Conservation (phyloP, 1,140 invertebrate genomes). For the Hylyphantes graminicola region DNA sequence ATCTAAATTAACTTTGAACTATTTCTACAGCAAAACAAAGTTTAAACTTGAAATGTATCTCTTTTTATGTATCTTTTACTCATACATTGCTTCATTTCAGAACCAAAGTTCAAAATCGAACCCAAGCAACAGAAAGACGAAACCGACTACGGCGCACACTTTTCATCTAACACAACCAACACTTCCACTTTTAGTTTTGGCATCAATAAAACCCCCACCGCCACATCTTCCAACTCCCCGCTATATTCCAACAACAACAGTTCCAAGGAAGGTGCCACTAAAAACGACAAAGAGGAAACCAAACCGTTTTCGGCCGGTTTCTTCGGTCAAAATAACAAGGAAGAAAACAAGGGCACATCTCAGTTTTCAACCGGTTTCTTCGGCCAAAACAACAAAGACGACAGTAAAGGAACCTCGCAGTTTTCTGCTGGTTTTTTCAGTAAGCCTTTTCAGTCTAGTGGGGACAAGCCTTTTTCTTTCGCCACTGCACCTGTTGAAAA, state of each 20-base stretch:
- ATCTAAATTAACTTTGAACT: not conserved
- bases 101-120: too few relatives aligned
- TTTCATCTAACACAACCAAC: slow-evolving; percentile 50
- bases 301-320: too few relatives aligned
- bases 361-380: too few relatives aligned
- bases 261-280: slow-evolving; percentile 17
- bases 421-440: slow-evolving; percentile 28
- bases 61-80: not conserved
- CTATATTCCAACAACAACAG: slow-evolving; percentile 8
- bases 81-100: too few relatives aligned
- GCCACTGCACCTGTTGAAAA: slow-evolving; percentile 7
- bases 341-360: not conserved
- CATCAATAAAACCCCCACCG: slow-evolving; percentile 39
- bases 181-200: slow-evolving; percentile 61
- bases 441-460: not conserved
- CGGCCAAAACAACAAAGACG: not conserved
- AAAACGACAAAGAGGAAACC: not conserved
- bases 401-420: not conserved
- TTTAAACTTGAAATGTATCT: not conserved
- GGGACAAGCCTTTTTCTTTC: slow-evolving; percentile 31
- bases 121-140: slow-evolving; percentile 23
- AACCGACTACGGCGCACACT: slow-evolving; percentile 53
- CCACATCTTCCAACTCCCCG: slow-evolving; percentile 11
- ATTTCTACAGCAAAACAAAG: not conserved
- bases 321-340: not conserved